These are phyloP conservation scores for Alosa alosa DNA, from an alignment of 2,113 vertebrate genomes.

Conservation along the genomic window DNA sequence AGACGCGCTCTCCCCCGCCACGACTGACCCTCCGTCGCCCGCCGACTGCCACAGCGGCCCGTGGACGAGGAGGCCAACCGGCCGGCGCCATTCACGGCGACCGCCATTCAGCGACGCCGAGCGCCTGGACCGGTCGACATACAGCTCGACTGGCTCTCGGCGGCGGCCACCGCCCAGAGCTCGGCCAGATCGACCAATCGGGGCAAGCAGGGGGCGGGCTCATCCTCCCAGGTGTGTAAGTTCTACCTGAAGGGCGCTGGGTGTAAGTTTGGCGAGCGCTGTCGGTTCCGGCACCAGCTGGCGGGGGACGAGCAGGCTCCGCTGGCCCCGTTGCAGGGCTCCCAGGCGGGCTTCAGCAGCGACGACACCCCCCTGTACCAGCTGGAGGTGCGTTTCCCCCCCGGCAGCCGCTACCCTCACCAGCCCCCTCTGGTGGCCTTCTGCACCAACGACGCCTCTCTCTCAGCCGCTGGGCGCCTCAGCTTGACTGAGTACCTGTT, in stretches of 20 bases:
- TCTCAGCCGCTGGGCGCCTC: constrained; percentile 81
- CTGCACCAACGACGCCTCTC: constrained; percentile 82
- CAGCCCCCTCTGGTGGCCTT: constrained; percentile 90
- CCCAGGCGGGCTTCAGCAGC: constrained; percentile 72
- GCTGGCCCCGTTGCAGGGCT: constrained; percentile 52
- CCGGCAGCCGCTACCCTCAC: constrained; percentile 85
- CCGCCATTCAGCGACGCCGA: no score
- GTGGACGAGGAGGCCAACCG: constrained; percentile 91
- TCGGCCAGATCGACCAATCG: constrained; percentile 23
- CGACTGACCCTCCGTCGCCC: constrained; percentile 55
- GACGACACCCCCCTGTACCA: constrained; percentile 79
- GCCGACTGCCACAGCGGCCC: constrained; percentile 82
- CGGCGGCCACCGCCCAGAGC: constrained; percentile 43
- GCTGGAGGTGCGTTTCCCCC: constrained; percentile 89
- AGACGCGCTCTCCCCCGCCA: constrained; percentile 64
- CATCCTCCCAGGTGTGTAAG: constrained; percentile 72
- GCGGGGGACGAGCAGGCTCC: constrained; percentile 57
- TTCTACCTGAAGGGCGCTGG: constrained; percentile 82
- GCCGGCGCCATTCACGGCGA: no score
- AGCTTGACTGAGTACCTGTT: constrained; percentile 86
- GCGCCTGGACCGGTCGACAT: constrained; percentile 86
- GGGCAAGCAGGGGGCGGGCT: constrained; percentile 31
- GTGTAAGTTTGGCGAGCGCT: constrained; percentile 86
- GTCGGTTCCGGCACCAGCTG: constrained; percentile 85
- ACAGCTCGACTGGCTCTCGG: constrained; percentile 73